Base-by-base conservation (phyloP, 2,113 vertebrate species). In the Microtus richardsoni region DNA sequence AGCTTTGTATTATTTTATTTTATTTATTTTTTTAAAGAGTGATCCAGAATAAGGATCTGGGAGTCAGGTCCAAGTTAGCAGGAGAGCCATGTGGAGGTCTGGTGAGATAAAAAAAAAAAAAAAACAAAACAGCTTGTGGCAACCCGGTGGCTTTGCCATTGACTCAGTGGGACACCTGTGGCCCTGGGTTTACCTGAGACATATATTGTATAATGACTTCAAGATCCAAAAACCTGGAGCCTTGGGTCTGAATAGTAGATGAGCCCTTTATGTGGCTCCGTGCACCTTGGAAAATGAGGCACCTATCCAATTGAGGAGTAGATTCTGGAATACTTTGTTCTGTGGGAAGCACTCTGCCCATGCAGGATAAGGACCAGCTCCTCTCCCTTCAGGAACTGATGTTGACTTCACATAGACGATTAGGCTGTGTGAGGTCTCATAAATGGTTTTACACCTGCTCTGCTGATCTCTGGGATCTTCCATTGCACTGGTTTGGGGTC, bases 381-480 rank as follows among this genome's bases (percentile, higher is more conserved):
- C 44, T 92, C 44, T 44, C 14, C 17, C 60, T 44, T 2, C 0
- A 3, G 22, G 17, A 47, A 9, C 71, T 75, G 1, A 54, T 58
- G 22, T 22, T 74, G 70, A 19, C 1, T 52, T 33, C 9, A 28
- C 62, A 7, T 0, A 0, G 17, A 68, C 7, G 24, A 19, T 44
- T 47, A 71, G 79, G 60, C 60, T 44, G 66, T 12, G 47, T 24
- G 19, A 52, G 64, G 41, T 47, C 64, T 24, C 9, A 17, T 5
- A 36, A 47, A 36, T 30, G 28, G 8, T 22, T 68, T 64, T 17
- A 19, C 22, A 7, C 44, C 41, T 12, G 36, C 19, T 11, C 19
- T 0, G 0, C 16, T 21, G 44, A 28, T 24, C n/a, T 26, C 8
- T 33, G 71, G 71, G 39, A 28, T 14, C 36, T 66, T 7, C 3